Evolutionary conservation across 1,140 invertebrate genomes (phyloP).

Genomic region (Phocides pigmalion): DNA sequence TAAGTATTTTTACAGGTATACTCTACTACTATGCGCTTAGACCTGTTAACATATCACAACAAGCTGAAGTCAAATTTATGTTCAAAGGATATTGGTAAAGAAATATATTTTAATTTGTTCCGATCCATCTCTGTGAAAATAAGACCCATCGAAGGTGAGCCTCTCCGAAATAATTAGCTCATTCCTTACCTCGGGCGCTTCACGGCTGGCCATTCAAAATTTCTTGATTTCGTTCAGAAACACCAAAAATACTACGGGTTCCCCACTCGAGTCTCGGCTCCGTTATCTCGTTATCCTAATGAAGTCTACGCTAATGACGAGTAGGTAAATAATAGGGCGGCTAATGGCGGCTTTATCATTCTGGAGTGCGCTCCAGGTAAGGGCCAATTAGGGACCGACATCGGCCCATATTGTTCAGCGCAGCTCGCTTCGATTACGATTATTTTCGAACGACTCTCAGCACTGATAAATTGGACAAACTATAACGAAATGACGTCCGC

Average conservation of each 20-base stretch:
- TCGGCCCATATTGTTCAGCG: constrained; percentile 82
- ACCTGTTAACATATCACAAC: no score
- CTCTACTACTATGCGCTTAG: no score
- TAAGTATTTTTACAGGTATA: no score
- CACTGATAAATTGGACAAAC: constrained; percentile 82
- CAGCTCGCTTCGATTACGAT: constrained; percentile 81
- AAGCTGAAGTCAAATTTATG: no score
- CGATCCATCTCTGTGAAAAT: constrained; percentile 24
- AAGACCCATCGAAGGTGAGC: constrained; percentile 34
- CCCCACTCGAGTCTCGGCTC: constrained; percentile 68
- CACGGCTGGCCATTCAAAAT: constrained; percentile 54
- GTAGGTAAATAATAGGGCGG: constrained; percentile 84
- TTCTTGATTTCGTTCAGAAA: constrained; percentile 69
- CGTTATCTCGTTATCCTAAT: constrained; percentile 84
- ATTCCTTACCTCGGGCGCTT: constrained; percentile 51
- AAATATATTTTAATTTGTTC: constrained; percentile 9
- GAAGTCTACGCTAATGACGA: constrained; percentile 83
- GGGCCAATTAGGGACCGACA: constrained; percentile 82
- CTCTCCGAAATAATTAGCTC: constrained; percentile 70
- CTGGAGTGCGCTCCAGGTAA: constrained; percentile 82
- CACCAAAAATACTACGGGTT: constrained; percentile 66
- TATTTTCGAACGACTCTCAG: constrained; percentile 78
- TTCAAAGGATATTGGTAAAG: neutral
- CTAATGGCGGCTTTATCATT: constrained; percentile 84
- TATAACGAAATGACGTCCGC: constrained; percentile 77